Evolutionary conservation across 2,113 vertebrate species (phyloP).

Genomic region (Bubalus kerabau): DNA sequence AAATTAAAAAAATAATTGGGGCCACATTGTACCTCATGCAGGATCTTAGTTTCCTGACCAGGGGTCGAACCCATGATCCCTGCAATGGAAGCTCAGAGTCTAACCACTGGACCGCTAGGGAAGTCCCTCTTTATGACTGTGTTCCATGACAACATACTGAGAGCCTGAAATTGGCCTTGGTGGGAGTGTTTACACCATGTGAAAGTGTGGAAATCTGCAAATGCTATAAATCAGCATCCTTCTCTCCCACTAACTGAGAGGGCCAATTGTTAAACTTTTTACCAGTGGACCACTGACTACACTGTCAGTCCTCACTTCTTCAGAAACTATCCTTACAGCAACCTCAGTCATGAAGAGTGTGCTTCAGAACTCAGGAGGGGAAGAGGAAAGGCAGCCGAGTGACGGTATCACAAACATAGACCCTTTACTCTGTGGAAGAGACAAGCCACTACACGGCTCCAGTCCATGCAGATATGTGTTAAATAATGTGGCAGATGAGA

Average conservation of each 20-base stretch:
- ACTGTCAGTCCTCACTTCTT: background rate
- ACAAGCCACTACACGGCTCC: background rate
- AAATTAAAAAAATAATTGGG: background rate
- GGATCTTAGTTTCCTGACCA: background rate
- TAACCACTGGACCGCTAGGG: background rate
- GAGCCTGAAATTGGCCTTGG: background rate
- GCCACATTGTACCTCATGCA: background rate
- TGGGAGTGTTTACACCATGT: background rate
- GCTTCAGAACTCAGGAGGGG: background rate
- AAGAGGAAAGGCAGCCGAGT: background rate
- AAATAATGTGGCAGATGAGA: background rate
- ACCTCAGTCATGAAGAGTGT: background rate
- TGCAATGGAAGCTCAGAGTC: background rate
- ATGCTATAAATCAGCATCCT: slow-evolving; percentile 1
- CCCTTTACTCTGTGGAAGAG: background rate
- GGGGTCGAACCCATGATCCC: background rate
- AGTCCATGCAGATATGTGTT: background rate
- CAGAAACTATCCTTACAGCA: background rate
- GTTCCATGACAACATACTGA: background rate
- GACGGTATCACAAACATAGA: background rate
- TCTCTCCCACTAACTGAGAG: background rate
- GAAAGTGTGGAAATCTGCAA: background rate
- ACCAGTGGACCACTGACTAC: background rate
- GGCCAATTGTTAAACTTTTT: background rate
- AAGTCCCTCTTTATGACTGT: background rate